Conservation (phyloP, 2,113 vertebrate species). For the Scomber scombrus region DNA sequence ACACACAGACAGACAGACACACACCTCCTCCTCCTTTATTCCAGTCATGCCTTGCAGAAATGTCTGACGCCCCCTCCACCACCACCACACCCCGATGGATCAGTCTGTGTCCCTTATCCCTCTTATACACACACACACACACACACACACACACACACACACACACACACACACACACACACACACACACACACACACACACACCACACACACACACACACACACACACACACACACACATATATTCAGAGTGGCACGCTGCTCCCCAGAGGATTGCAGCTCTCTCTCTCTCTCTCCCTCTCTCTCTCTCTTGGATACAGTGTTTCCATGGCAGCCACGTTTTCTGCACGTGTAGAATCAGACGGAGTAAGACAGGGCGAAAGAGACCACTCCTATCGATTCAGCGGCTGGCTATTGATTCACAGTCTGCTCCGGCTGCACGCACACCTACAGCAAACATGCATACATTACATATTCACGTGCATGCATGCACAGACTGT, state of each 20-base stretch:
- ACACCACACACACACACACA: slow-evolving; percentile 49
- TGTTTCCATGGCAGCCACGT: slow-evolving; percentile 84
- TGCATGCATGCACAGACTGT: slow-evolving; percentile 23
- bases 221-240: slow-evolving; percentile 54
- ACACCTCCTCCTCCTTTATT: slow-evolving; percentile 76
- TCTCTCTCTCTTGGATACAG: slow-evolving; percentile 76
- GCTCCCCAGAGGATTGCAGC: slow-evolving; percentile 66
- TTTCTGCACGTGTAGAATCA: slow-evolving; percentile 78
- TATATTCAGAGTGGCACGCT: slow-evolving; percentile 19
- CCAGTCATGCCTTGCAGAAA: slow-evolving; percentile 83
- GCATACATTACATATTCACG: slow-evolving; percentile 15
- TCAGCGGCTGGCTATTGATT: slow-evolving; percentile 65
- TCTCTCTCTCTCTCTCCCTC: slow-evolving; percentile 61
- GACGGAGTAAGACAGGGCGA: slow-evolving; percentile 50
- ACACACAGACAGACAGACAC: slow-evolving; percentile 46
- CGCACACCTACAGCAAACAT: slow-evolving; percentile 52
- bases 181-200: slow-evolving; percentile 54
- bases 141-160: slow-evolving; percentile 52
- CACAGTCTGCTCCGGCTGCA: slow-evolving; percentile 56
- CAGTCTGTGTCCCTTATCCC: slow-evolving; percentile 76
- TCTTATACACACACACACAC: slow-evolving; percentile 50
- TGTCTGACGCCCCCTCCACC: slow-evolving; percentile 73
- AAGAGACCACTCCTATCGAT: slow-evolving; percentile 74
- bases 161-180: slow-evolving; percentile 52
- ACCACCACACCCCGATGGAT: slow-evolving; percentile 60